These are phyloP conservation scores for Lithophane semibrunnea DNA, from an alignment of 2,888 invertebrate genomes.

Conservation along the genomic window DNA sequence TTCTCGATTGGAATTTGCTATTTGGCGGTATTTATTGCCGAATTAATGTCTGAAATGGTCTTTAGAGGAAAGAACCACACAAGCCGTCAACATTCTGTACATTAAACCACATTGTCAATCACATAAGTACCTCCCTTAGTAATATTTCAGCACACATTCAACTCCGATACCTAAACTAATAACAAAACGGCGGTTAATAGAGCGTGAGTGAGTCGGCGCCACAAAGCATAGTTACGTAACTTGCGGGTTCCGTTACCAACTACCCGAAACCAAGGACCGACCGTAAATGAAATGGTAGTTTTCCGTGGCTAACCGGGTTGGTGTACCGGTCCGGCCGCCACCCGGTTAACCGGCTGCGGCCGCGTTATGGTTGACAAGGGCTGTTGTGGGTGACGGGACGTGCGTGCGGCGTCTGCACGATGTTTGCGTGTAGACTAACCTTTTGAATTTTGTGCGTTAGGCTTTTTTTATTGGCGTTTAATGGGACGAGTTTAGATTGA, in stretches of 20 bases:
- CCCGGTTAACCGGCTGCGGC: constrained; percentile 81
- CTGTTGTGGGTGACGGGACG: constrained; percentile 84
- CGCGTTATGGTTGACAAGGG: constrained; percentile 90
- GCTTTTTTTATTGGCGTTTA: constrained; percentile 46
- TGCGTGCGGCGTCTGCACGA: constrained; percentile 76
- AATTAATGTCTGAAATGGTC: too few relatives aligned
- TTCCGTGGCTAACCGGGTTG: constrained; percentile 80
- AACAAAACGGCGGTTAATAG: constrained; percentile 74
- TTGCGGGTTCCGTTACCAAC: constrained; percentile 86
- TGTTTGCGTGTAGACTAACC: constrained; percentile 76
- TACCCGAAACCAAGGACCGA: constrained; percentile 86
- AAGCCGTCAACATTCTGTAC: not conserved
- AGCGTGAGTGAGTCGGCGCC: constrained; percentile 78
- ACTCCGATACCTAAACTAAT: constrained; percentile 69
- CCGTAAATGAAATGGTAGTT: constrained; percentile 90
- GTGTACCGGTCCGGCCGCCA: constrained; percentile 61
- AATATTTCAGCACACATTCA: constrained; percentile 55
- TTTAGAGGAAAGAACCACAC: too few relatives aligned
- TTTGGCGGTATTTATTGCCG: not conserved
- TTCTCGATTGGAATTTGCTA: not conserved
- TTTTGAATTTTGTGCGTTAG: constrained; percentile 37
- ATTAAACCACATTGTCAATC: not conserved
- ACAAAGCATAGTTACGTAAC: constrained; percentile 86
- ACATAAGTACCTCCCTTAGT: not conserved
- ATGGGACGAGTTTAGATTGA: constrained; percentile 24